Conservation (phyloP, 92 coral and sea anemone species). For the Montipora capitata region DNA sequence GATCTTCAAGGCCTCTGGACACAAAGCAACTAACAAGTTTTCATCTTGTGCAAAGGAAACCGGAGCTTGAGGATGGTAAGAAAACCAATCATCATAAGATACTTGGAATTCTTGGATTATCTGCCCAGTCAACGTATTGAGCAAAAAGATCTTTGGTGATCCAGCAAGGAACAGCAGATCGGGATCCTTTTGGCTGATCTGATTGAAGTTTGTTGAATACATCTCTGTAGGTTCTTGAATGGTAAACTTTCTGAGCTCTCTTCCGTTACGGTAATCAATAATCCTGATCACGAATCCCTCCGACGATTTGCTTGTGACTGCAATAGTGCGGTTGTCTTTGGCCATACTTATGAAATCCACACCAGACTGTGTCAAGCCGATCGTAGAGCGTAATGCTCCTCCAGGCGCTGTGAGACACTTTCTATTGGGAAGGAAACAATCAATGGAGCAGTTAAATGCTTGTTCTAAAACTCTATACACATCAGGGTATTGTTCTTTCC, state of each 20-base stretch:
- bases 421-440: conserved; percentile 92
- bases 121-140: conserved; percentile 89
- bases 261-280: conserved; percentile 84
- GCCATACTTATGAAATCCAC: conserved; percentile 86
- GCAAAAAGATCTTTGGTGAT: conserved; percentile 79
- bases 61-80: conserved; percentile 76
- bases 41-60: conserved; percentile 90
- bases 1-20: conserved; percentile 80
- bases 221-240: conserved; percentile 71
- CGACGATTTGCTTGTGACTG: conserved; percentile 69
- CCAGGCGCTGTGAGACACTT: conserved; percentile 97
- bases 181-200: conserved; percentile 75
- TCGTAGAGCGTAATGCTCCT: conserved; percentile 91
- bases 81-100: conserved; percentile 86
- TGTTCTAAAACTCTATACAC: conserved; percentile 85
- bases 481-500: conserved; percentile 80
- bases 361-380: conserved; percentile 75
- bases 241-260: conserved; percentile 86
- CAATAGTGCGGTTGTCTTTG: conserved; percentile 86
- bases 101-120: conserved; percentile 80
- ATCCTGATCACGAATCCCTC: conserved; percentile 88
- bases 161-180: conserved; percentile 88
- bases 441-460: conserved; percentile 77
- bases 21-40: conserved; percentile 83
- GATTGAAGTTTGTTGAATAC: conserved; percentile 75